A percentile compares a stretch with the other conserved stretches of the same genome.
Evolutionary conservation across 2,888 invertebrate genomes (phyloP).

Genomic region (Bembecia ichneumoniformis): DNA sequence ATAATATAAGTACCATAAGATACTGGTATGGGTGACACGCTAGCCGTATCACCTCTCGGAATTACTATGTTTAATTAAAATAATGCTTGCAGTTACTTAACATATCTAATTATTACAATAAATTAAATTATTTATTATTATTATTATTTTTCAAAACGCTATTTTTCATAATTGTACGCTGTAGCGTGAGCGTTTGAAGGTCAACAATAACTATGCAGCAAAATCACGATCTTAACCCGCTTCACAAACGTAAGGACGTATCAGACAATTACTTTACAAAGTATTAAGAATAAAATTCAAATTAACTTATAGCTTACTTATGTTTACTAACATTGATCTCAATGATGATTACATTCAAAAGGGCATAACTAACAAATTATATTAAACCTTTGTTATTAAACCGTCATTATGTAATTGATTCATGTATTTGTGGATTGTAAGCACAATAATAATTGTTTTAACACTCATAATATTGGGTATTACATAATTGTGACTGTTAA

Average conservation of each 20-base stretch:
- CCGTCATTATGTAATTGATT: slow-evolving; percentile 5
- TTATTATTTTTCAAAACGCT: background rate
- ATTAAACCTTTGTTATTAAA: background rate
- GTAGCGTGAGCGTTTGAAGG: slow-evolving; percentile 55
- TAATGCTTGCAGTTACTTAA: background rate
- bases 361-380: slow-evolving; percentile 1
- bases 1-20: no score
- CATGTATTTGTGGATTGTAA: background rate
- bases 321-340: background rate
- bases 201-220: slow-evolving; percentile 54
- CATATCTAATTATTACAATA: background rate
- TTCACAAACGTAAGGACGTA: slow-evolving; percentile 17
- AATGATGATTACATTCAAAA: background rate
- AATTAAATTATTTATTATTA: no score
- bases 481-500: no score
- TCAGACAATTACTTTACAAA: background rate
- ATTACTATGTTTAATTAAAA: no score
- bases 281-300: background rate
- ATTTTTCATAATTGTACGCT: slow-evolving; percentile 20
- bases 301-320: background rate
- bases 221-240: slow-evolving; percentile 40
- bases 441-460: no score
- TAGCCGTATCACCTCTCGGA: no score
- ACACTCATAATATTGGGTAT: no score
- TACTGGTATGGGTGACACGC: no score